phyloP scores from a whole-genome alignment of 2,888 invertebrate genomes.

The Matsumyia berberina region DNA sequence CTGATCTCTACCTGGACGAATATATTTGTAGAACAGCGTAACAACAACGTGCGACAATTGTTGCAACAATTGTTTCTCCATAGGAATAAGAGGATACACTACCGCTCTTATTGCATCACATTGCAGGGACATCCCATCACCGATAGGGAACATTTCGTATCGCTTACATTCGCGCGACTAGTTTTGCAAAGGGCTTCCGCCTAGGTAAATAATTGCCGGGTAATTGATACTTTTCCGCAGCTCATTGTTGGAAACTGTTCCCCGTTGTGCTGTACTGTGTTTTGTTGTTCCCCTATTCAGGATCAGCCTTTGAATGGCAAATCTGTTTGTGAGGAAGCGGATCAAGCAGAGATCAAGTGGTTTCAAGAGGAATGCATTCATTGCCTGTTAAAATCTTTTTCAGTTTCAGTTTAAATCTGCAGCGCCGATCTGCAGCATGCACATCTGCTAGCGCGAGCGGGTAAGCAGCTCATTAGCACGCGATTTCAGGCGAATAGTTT shows the following conservation, averaged over 20 bases:
- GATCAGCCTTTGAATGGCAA: conserved; percentile 56
- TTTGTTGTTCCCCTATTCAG: conserved; percentile 48
- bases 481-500: conserved; percentile 30
- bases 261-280: conserved; percentile 52
- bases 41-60: conserved; percentile 75
- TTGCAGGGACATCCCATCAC: conserved; percentile 47
- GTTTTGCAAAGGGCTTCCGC: conserved; percentile 74
- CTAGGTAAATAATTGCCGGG: conserved; percentile 77
- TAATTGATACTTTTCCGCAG: conserved; percentile 78
- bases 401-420: conserved; percentile 41
- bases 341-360: conserved; percentile 77
- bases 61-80: conserved; percentile 59
- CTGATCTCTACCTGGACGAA: conserved; percentile 69
- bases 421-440: conserved; percentile 32
- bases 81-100: conserved; percentile 26
- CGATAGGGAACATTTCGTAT: conserved; percentile 54
- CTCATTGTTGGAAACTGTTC: conserved; percentile 67
- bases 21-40: conserved; percentile 68
- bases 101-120: conserved; percentile 65
- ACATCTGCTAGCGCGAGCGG: conserved; percentile 37
- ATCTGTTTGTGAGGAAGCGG: conserved; percentile 69
- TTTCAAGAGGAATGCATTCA: conserved; percentile 56
- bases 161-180: conserved; percentile 76
- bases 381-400: conserved; percentile 20
- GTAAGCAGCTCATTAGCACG: conserved; percentile 25